Evolutionary conservation across 1,140 invertebrate species (phyloP), one percentile per base, ranked within the genome.

Genomic region (Drosophila pectinifera): DNA sequence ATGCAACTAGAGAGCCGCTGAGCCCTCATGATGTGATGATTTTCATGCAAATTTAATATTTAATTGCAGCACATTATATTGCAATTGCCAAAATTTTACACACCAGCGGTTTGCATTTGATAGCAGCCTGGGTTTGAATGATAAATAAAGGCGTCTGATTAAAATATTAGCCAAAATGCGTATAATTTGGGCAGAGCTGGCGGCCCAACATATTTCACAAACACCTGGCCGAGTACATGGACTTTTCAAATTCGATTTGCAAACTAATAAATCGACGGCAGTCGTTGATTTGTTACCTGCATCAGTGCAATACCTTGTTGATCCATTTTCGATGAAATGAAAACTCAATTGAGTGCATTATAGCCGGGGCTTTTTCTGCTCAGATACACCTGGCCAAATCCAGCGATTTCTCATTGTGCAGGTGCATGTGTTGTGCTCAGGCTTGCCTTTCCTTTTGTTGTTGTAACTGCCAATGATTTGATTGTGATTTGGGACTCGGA

Each of bases 261-360:
- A 56, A 51, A 51, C 69, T 83, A 88, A 86, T 76, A 86, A 86
- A 88, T 89, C 62, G 45, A 3, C 54, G 36, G 38, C 43, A 61
- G 51, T 53, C 38, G 38, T 22, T 79, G 65, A 65, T 72, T 81
- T 76, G 53, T 76, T 81, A 43, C 59, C 62, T 57, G 63, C 41
- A 28, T 26, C 34, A 38, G 41, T 41, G 49, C 62, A 59, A 46
- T 57, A 53, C 55, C 70, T 69, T 26, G 42, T 38, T 73, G 59
- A 77, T 73, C 67, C 62, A 61, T 55, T 68, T 68, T 46, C 53
- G 20, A 41, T 56, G 42, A 65, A 70, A 69, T 72, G 61, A 61
- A 78, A 83, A 86, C 84, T 88, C 83, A 86, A 86, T 86, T 86
- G 83, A 76, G 58, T 88, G 84, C 79, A 86, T 84, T 84, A 84